Evolutionary conservation across 2,797 vertebrate genomes (phyloP).

Genomic region (Enteromius radiatus): DNA sequence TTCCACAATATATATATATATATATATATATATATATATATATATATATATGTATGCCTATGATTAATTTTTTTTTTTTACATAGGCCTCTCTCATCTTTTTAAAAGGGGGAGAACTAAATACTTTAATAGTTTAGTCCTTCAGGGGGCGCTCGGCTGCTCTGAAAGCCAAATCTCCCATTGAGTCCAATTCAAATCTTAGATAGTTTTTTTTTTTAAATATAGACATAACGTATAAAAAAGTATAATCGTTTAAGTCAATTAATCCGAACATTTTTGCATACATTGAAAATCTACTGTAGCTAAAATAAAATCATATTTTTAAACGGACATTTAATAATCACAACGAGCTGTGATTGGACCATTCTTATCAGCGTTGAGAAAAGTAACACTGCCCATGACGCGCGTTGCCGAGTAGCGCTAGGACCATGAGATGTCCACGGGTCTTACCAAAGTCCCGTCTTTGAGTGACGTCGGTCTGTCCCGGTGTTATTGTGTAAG

Average conservation of each 20-base stretch:
- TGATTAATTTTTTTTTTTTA: too few relatives aligned
- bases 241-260: not conserved
- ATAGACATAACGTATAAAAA: not conserved
- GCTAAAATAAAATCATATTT: not conserved
- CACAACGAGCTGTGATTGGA: not conserved
- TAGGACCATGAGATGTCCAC: not conserved
- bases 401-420: accelerated
- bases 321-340: not conserved
- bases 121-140: too few relatives aligned
- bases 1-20: too few relatives aligned
- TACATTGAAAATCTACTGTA: not conserved
- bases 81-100: too few relatives aligned
- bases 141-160: not conserved
- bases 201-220: not conserved
- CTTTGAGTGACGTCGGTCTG: not conserved
- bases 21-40: too few relatives aligned
- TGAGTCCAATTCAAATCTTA: not conserved
- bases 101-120: too few relatives aligned
- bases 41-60: too few relatives aligned
- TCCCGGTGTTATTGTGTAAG: slow-evolving; percentile 27
- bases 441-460: not conserved
- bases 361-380: not conserved
- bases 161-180: not conserved
- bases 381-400: not conserved
- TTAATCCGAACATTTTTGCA: not conserved